Conservation (phyloP, 2,797 vertebrate species). For the Myotis findleyi region DNA sequence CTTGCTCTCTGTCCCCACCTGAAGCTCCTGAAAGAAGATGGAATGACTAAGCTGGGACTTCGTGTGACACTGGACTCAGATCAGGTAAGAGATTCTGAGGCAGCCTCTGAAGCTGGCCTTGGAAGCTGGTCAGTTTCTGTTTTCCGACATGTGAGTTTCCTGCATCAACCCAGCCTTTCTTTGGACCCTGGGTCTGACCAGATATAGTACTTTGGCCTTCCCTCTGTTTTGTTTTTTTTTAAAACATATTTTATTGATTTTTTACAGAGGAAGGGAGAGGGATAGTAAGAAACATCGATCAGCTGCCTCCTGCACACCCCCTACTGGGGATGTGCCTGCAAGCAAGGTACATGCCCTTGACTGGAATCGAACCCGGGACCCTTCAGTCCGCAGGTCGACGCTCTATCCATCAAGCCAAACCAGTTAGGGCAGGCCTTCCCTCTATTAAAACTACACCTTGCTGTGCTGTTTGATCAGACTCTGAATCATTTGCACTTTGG, state of each 20-base stretch:
- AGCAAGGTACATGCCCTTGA: too few species aligned
- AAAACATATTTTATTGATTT: too few species aligned
- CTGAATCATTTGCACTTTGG: background rate
- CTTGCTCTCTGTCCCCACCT: constrained; percentile 96
- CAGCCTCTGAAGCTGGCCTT: background rate
- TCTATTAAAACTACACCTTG: background rate
- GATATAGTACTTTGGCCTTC: background rate
- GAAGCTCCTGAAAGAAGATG: constrained; percentile 98
- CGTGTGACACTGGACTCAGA: constrained; percentile 97
- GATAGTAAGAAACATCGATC: too few species aligned
- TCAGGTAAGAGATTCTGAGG: constrained; percentile 89
- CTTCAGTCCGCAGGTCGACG: too few species aligned
- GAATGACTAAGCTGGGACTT: constrained; percentile 97
- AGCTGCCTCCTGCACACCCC: too few species aligned
- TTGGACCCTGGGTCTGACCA: background rate
- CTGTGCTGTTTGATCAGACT: background rate
- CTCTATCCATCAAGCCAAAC: too few species aligned
- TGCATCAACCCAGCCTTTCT: background rate
- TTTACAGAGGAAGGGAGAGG: too few species aligned
- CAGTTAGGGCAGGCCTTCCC: background rate
- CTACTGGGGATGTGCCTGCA: too few species aligned
- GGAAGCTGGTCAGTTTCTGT: background rate
- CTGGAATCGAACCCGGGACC: too few species aligned
- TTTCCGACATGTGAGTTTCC: background rate
- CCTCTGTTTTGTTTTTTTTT: too few species aligned